Conservation (phyloP, 2,797 vertebrate species). For the Rhincodon typus region DNA sequence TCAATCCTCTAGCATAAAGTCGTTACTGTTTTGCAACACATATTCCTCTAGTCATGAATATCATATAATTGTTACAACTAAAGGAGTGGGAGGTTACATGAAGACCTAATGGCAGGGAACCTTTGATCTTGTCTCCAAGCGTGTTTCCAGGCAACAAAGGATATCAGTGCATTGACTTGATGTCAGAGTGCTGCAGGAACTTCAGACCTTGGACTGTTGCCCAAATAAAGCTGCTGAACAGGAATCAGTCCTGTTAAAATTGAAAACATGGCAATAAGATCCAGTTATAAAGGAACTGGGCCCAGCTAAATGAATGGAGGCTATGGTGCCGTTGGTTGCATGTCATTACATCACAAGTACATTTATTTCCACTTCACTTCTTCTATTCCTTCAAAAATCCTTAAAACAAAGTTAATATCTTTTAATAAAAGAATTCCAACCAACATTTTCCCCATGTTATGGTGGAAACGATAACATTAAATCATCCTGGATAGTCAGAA, state of each 20-base stretch:
- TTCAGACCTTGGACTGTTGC: neutral
- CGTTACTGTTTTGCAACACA: neutral
- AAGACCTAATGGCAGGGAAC: neutral
- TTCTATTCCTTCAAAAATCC: neutral
- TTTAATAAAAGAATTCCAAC: neutral
- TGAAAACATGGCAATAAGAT: conserved; percentile 20
- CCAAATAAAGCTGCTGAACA: neutral
- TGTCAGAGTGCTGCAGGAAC: conserved; percentile 4
- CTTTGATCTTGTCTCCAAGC: conserved; percentile 10
- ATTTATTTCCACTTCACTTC: neutral
- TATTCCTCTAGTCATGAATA: neutral
- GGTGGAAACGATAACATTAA: neutral
- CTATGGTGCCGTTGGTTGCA: neutral
- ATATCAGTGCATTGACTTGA: neutral
- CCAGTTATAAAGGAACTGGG: neutral
- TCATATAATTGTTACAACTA: neutral
- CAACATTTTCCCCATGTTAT: neutral
- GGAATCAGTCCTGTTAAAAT: neutral
- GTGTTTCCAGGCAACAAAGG: neutral
- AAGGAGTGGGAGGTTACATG: neutral
- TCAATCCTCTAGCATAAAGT: neutral
- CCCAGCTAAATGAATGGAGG: neutral
- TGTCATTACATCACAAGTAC: neutral
- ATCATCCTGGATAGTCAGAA: neutral
- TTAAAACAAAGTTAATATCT: neutral